Conservation (phyloP, 2,797 vertebrate species). For the Eospalax fontanierii region DNA sequence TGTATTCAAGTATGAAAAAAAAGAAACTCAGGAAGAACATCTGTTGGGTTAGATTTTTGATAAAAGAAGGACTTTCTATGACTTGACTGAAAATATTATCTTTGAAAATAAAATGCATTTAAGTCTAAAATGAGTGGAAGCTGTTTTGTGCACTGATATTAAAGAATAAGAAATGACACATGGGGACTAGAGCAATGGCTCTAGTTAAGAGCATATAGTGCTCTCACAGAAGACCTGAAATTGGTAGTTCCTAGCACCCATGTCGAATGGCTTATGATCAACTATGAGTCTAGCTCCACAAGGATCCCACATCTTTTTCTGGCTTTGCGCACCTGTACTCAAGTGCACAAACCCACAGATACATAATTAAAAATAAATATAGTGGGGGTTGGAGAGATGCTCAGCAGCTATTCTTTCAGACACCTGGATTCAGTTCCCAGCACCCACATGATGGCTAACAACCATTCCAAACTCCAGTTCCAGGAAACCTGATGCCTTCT, state of each 20-base stretch:
- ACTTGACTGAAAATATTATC: slow-evolving; percentile 12
- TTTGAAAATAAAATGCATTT: slow-evolving; percentile 12
- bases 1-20: not conserved
- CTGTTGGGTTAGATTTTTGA: not conserved
- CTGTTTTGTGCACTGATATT: not conserved
- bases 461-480: too few species aligned
- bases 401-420: too few species aligned
- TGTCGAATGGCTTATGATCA: too few species aligned
- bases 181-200: too few species aligned
- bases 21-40: slow-evolving; percentile 30
- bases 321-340: not conserved
- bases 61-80: not conserved
- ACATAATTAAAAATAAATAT: not conserved
- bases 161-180: not conserved
- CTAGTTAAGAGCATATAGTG: not conserved
- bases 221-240: not conserved
- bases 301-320: not conserved
- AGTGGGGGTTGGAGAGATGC: too few species aligned
- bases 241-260: not conserved
- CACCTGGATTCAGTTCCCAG: too few species aligned
- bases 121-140: not conserved
- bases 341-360: not conserved
- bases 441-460: too few species aligned
- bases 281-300: too few species aligned
- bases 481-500: too few species aligned